Conservation (phyloP, 2,888 invertebrate species). For the Hydrotaea diabolus region DNA sequence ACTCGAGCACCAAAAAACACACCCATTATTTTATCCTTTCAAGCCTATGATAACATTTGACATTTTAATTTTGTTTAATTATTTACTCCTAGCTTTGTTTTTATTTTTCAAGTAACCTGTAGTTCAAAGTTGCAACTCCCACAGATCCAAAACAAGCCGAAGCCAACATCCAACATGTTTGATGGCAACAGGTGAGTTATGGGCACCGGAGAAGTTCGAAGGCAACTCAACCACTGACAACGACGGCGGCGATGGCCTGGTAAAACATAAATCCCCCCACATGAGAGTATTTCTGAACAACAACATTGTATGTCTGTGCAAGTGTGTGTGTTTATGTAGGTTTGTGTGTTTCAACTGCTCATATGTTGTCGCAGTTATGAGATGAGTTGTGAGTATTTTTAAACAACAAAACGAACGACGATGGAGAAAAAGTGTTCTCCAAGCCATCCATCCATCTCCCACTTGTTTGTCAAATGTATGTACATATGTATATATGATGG, state of each 20-base stretch:
- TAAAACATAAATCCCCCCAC: conserved; percentile 63
- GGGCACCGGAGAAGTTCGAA: not conserved
- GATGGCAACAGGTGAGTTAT: conserved; percentile 63
- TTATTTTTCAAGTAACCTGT: not conserved
- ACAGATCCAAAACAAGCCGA: conserved; percentile 4
- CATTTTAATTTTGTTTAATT: conserved; percentile 4
- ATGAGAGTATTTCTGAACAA: conserved; percentile 41
- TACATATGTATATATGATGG: too few species aligned
- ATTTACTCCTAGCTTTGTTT: not conserved
- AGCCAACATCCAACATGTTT: conserved; percentile 50
- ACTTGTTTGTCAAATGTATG: conserved; percentile 61
- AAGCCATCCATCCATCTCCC: conserved; percentile 62
- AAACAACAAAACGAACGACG: conserved; percentile 20
- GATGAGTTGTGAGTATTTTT: conserved; percentile 34
- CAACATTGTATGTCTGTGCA: conserved; percentile 32
- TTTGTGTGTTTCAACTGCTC: too few species aligned
- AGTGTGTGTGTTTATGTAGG: not conserved
- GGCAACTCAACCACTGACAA: conserved; percentile 40
- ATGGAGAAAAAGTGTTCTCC: not conserved
- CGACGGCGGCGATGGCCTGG: conserved; percentile 36
- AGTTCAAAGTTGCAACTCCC: not conserved
- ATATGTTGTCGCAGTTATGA: conserved; percentile 6
- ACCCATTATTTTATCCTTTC: too few species aligned
- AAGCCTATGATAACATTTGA: not conserved
- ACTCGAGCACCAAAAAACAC: too few species aligned